phyloP scores from a whole-genome alignment of 2,888 invertebrate genomes.

The Teinopalpus imperialis region DNA sequence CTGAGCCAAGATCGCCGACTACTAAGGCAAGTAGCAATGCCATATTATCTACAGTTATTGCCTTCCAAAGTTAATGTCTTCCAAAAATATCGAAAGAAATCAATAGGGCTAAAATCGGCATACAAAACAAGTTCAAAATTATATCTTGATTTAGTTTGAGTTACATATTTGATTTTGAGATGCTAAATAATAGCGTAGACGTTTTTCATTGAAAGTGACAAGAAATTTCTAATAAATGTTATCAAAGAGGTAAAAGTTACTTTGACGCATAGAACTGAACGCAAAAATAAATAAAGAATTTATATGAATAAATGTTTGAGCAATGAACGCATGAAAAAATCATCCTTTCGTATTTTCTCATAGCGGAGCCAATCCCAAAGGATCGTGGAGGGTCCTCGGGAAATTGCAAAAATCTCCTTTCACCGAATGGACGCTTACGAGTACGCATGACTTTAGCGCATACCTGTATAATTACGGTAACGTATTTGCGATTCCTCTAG shows the following conservation, averaged over 20 bases:
- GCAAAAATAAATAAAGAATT: constrained; percentile 33
- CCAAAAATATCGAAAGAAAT: no score
- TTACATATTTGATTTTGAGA: neutral
- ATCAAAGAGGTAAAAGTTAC: constrained; percentile 16
- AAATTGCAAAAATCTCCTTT: constrained; percentile 36
- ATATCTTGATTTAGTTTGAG: neutral
- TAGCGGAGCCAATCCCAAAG: constrained; percentile 20
- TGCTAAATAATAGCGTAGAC: neutral
- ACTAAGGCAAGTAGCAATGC: no score
- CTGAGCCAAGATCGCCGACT: no score
- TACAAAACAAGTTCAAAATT: no score
- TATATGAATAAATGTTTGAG: constrained; percentile 41
- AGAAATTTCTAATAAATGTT: constrained; percentile 19
- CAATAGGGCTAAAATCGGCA: no score
- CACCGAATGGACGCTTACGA: constrained; percentile 23
- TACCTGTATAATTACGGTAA: constrained; percentile 18
- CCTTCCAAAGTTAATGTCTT: no score
- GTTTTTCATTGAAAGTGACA: constrained; percentile 11
- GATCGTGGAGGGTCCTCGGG: constrained; percentile 31
- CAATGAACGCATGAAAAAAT: constrained; percentile 38
- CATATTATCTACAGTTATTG: no score
- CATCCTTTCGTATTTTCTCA: constrained; percentile 33
- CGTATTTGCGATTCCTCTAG: no score
- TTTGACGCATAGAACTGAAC: constrained; percentile 18
- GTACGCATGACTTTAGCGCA: constrained; percentile 4